Percentiles rank a stretch among this genome's conserved stretches.
phyloP scores from a whole-genome alignment of 2,113 vertebrate species.

The Pluvialis apricaria region DNA sequence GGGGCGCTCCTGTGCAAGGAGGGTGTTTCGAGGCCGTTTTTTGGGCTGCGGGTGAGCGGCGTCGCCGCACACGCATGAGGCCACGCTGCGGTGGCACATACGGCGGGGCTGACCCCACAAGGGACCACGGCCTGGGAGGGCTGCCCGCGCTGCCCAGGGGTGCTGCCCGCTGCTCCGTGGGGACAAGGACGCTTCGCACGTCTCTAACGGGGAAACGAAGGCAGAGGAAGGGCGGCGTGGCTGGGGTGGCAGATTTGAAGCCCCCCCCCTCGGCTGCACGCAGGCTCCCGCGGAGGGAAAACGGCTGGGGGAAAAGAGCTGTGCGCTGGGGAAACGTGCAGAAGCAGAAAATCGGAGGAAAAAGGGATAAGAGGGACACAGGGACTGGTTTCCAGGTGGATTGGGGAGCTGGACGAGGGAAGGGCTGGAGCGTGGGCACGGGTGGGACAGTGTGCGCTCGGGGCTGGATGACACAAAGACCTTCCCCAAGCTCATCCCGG shows the following conservation, averaged over 20 bases:
- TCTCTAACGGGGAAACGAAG: accelerated
- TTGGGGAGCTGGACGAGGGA: not conserved
- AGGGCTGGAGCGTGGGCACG: accelerated
- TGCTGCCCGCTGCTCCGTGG: not conserved
- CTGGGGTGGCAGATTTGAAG: not conserved
- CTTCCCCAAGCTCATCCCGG: not conserved
- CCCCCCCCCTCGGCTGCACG: not conserved
- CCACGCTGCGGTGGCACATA: not conserved
- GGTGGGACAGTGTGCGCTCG: no score
- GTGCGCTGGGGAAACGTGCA: not conserved
- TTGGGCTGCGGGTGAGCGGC: not conserved
- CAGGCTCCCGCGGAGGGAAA: not conserved
- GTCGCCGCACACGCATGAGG: not conserved
- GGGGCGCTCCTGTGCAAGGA: accelerated
- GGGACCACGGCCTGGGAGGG: not conserved
- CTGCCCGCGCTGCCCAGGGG: not conserved
- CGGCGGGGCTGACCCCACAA: not conserved
- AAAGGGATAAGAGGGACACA: not conserved
- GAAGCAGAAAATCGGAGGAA: not conserved
- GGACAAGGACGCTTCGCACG: not conserved
- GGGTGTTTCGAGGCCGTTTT: not conserved
- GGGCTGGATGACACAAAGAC: not conserved
- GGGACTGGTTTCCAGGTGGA: not conserved
- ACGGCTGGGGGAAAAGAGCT: not conserved
- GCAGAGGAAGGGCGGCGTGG: not conserved